A percentile compares a stretch with the other conserved stretches of the same genome.
phyloP scores from a whole-genome alignment of 2,888 invertebrate genomes.

The Erynnis tages region DNA sequence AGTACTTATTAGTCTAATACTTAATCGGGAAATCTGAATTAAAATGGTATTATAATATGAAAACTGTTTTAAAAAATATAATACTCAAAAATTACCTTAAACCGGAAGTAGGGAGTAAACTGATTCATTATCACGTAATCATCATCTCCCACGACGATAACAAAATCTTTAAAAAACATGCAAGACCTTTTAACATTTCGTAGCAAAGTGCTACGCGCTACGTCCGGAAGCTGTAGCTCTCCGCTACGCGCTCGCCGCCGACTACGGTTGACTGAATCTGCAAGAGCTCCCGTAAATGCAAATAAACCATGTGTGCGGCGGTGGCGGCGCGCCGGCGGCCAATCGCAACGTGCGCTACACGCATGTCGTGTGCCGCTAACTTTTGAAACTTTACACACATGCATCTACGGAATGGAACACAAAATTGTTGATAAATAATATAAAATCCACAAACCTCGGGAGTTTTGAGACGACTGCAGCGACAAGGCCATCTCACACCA shows the following conservation, averaged over 20 bases:
- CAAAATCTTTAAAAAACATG: not conserved
- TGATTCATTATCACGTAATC: too few relatives aligned
- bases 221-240: slow-evolving; percentile 55
- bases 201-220: slow-evolving; percentile 45
- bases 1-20: too few relatives aligned
- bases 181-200: not conserved
- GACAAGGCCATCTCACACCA: slow-evolving; percentile 83
- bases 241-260: slow-evolving; percentile 62
- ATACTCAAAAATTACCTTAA: too few relatives aligned
- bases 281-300: slow-evolving; percentile 71
- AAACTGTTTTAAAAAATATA: too few relatives aligned
- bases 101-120: too few relatives aligned
- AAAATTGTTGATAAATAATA: slow-evolving; percentile 40
- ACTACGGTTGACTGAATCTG: slow-evolving; percentile 79
- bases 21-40: too few relatives aligned
- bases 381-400: slow-evolving; percentile 73
- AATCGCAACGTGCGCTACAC: slow-evolving; percentile 67
- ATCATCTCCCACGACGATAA: too few relatives aligned
- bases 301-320: slow-evolving; percentile 76
- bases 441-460: slow-evolving; percentile 71
- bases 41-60: too few relatives aligned
- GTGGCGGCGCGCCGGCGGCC: slow-evolving; percentile 55
- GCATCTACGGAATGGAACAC: slow-evolving; percentile 57
- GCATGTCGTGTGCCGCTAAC: slow-evolving; percentile 71
- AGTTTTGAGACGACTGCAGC: slow-evolving; percentile 80